Percentiles rank a stretch among this genome's conserved stretches.
phyloP scores from a whole-genome alignment of 1,140 invertebrate species.

The Hycleus phaleratus region DNA sequence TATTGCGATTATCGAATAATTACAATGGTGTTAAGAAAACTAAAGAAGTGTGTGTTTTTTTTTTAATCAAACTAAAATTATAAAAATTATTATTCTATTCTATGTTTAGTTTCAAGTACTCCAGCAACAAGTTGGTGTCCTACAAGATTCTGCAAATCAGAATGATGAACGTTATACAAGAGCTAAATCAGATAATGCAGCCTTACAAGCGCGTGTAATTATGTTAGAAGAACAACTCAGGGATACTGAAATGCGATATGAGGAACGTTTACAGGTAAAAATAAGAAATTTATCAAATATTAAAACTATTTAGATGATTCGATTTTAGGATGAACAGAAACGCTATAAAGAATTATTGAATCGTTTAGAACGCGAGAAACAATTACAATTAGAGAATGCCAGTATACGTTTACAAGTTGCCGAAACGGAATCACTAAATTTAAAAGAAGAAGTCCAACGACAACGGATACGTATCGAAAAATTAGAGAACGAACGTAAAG shows the following conservation, averaged over 20 bases:
- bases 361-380: slow-evolving; percentile 76
- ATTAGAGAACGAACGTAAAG: slow-evolving; percentile 43
- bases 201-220: slow-evolving; percentile 77
- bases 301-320: background rate
- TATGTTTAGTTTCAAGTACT: slow-evolving; percentile 72
- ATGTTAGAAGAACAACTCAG: slow-evolving; percentile 88
- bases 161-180: slow-evolving; percentile 77
- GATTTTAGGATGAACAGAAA: slow-evolving; percentile 64
- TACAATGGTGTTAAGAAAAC: slow-evolving; percentile 47
- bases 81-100: background rate
- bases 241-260: slow-evolving; percentile 76
- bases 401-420: slow-evolving; percentile 70
- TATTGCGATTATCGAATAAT: slow-evolving; percentile 33
- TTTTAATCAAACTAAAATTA: background rate
- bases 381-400: slow-evolving; percentile 77
- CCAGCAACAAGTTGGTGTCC: slow-evolving; percentile 79
- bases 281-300: background rate
- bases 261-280: slow-evolving; percentile 62
- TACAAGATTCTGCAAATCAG: slow-evolving; percentile 75
- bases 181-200: slow-evolving; percentile 85
- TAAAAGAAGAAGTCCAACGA: slow-evolving; percentile 64
- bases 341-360: slow-evolving; percentile 72
- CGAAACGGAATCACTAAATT: slow-evolving; percentile 67
- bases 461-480: slow-evolving; percentile 43
- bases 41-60: background rate